Evolutionary conservation across 2,797 vertebrate species (phyloP).

Genomic region (Trematomus bernacchii): DNA sequence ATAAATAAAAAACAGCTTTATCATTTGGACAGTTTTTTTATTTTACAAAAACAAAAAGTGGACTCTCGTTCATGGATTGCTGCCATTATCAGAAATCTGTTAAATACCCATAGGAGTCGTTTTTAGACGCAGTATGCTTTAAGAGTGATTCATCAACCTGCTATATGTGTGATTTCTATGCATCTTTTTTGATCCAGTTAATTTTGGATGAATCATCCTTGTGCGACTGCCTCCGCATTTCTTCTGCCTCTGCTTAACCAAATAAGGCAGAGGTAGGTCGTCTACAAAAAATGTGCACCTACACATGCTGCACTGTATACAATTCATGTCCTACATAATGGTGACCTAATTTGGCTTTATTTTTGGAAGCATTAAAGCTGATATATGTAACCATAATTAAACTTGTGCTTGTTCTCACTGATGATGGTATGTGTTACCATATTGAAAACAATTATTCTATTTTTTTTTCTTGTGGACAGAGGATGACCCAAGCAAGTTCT

Average conservation of each 20-base stretch:
- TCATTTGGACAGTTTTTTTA: neutral
- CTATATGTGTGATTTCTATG: slow-evolving; percentile 3
- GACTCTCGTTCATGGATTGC: neutral
- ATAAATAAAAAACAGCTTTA: neutral
- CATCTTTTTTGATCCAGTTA: neutral
- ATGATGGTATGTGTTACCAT: neutral
- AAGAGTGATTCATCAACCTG: slow-evolving; percentile 17
- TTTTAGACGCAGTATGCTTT: slow-evolving; percentile 14
- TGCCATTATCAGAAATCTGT: slow-evolving; percentile 31
- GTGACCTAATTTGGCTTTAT: neutral
- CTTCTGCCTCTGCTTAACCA: neutral
- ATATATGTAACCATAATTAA: neutral
- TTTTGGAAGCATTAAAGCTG: neutral
- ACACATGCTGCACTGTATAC: neutral
- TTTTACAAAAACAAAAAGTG: neutral
- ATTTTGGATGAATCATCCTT: slow-evolving; percentile 25
- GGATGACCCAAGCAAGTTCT: slow-evolving; percentile 87
- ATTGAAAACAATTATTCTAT: neutral
- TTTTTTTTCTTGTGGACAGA: slow-evolving; percentile 77
- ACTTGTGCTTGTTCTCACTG: neutral
- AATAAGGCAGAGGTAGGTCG: neutral
- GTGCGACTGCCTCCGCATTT: neutral
- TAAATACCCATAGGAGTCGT: neutral
- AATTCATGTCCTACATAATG: neutral
- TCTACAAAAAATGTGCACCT: neutral